phyloP scores from a whole-genome alignment of 2,888 invertebrate species.

The Stenichneumon culpator region DNA sequence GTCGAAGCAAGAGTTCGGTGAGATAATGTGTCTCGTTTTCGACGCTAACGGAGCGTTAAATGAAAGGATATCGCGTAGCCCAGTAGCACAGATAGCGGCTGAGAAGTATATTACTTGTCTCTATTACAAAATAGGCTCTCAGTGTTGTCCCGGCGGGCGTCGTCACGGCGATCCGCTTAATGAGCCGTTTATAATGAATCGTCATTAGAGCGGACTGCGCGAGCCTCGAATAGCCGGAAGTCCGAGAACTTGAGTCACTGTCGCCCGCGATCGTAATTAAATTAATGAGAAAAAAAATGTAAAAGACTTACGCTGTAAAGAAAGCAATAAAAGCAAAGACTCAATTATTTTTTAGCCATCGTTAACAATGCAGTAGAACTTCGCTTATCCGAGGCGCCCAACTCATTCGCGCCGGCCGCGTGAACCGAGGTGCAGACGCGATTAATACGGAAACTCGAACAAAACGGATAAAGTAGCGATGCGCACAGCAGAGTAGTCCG shows the following conservation, averaged over 20 bases:
- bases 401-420: no score
- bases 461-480: no score
- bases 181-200: slow-evolving; percentile 42
- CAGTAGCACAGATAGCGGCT: not conserved
- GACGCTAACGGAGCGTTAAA: slow-evolving; percentile 55
- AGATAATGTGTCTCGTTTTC: not conserved
- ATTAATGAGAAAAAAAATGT: slow-evolving; percentile 11
- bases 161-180: slow-evolving; percentile 17
- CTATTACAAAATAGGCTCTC: slow-evolving; percentile 12
- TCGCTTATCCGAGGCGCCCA: no score
- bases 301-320: not conserved
- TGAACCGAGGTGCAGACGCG: no score
- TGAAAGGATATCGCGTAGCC: slow-evolving; percentile 12
- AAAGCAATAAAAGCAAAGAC: slow-evolving; percentile 4
- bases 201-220: slow-evolving; percentile 21
- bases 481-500: no score
- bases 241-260: not conserved
- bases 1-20: not conserved
- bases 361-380: not conserved
- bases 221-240: slow-evolving; percentile 45
- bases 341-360: not conserved
- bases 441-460: no score
- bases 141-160: not conserved
- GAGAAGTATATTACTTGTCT: slow-evolving; percentile 23
- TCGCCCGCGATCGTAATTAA: not conserved